Percentiles rank a stretch among this genome's conserved stretches.
Conservation (phyloP, 2,888 invertebrate genomes). For the Toxonevra muliebris region DNA sequence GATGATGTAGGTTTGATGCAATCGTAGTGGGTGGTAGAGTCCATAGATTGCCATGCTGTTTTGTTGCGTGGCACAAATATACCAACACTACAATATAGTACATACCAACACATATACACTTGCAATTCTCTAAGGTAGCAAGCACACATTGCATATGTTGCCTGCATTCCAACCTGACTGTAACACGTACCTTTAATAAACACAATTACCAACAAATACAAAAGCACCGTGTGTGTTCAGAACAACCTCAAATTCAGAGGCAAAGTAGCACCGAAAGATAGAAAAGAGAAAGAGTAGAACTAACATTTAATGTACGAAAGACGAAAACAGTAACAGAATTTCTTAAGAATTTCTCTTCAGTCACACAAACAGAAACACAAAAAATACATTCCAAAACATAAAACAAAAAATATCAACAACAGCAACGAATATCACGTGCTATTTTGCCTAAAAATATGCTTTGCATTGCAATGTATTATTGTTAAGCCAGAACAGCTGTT, state of each 20-base stretch:
- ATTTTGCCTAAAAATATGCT: not conserved
- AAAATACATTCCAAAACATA: not conserved
- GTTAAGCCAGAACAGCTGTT: not conserved
- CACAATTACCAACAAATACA: not conserved
- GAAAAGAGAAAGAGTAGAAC: not conserved
- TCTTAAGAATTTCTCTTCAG: not conserved
- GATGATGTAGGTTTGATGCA: too few relatives aligned
- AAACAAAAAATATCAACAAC: not conserved
- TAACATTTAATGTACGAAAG: not conserved
- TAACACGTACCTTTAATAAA: not conserved
- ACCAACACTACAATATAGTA: too few relatives aligned
- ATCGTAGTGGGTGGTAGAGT: too few relatives aligned
- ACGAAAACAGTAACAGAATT: not conserved
- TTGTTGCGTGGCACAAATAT: constrained; percentile 21
- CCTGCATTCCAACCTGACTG: too few relatives aligned
- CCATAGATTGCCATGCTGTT: constrained; percentile 30
- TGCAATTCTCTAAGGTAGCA: constrained; percentile 41
- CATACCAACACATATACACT: constrained; percentile 15
- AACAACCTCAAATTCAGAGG: not conserved
- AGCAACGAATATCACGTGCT: constrained; percentile 1
- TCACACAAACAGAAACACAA: not conserved
- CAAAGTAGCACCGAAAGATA: too few relatives aligned
- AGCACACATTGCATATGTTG: not conserved
- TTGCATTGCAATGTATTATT: not conserved
- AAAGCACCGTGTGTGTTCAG: not conserved